Evolutionary conservation across 37 sponge, comb jelly and placozoan species (phyloP).

Genomic region (Beroe ovata): DNA sequence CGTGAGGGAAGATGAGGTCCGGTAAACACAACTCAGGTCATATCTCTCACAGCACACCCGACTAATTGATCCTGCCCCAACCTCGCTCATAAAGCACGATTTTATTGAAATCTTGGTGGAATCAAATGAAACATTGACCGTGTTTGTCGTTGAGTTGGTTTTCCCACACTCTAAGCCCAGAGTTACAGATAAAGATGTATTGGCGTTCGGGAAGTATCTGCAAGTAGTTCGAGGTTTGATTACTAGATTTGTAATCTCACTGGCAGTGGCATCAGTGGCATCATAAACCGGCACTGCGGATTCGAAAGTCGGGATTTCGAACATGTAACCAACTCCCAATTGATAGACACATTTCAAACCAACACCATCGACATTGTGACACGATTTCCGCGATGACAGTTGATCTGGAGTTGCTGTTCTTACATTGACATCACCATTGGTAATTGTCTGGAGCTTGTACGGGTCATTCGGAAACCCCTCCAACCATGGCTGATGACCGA

Average conservation of each 20-base stretch:
- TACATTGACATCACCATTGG: not conserved
- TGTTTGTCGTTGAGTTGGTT: not conserved
- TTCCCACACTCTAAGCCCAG: not conserved
- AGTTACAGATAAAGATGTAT: not conserved
- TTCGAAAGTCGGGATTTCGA: not conserved
- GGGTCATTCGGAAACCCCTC: not conserved
- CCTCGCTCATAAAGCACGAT: constrained; percentile 1
- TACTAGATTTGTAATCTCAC: not conserved
- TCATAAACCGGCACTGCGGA: not conserved
- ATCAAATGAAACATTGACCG: not conserved
- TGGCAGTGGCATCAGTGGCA: not conserved
- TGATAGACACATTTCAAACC: not conserved
- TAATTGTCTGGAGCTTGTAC: not conserved
- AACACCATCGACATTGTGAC: not conserved
- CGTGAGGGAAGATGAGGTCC: not conserved
- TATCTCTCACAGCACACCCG: not conserved
- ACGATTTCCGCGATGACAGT: not conserved
- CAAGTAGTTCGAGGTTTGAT: constrained; percentile 23
- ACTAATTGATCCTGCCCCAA: not conserved
- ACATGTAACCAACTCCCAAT: not conserved
- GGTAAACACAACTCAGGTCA: not conserved
- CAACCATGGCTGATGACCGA: not conserved
- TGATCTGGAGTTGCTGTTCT: not conserved
- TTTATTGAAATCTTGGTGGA: not conserved
- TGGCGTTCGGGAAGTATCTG: not conserved